phyloP scores from a whole-genome alignment of 35 echinoderm and acorn worm genomes.

The Nesometra sesokonis region DNA sequence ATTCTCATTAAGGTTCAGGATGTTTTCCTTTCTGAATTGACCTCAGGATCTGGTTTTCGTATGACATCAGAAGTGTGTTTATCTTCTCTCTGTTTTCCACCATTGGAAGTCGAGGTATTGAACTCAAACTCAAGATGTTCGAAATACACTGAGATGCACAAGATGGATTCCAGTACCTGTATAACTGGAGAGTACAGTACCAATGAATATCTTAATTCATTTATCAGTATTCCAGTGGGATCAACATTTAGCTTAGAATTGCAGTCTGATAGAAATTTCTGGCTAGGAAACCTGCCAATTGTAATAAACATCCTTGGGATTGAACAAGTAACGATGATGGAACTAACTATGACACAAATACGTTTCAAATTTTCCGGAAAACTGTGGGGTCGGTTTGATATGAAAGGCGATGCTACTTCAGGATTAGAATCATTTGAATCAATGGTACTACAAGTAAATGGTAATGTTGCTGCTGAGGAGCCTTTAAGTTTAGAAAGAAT shows the following conservation, averaged over 20 bases:
- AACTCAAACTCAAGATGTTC: background rate
- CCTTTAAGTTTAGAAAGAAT: background rate
- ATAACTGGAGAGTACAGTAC: background rate
- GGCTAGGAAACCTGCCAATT: background rate
- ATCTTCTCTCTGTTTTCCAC: background rate
- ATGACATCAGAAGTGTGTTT: background rate
- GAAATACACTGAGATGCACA: background rate
- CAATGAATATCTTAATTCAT: background rate
- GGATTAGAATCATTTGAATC: background rate
- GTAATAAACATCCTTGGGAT: background rate
- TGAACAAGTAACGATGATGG: background rate
- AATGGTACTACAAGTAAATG: background rate
- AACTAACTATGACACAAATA: background rate
- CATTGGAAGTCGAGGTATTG: background rate
- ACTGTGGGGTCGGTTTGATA: background rate
- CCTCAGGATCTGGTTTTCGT: background rate
- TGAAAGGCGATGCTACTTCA: background rate
- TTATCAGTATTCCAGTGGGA: background rate
- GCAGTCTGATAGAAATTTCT: background rate
- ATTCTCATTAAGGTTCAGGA: background rate
- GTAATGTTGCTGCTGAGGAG: background rate
- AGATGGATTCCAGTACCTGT: background rate
- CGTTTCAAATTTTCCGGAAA: background rate
- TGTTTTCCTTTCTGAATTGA: background rate
- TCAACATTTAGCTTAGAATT: background rate